phyloP scores from a whole-genome alignment of 92 coral and sea anemone species.

The Heliopora coerulea region DNA sequence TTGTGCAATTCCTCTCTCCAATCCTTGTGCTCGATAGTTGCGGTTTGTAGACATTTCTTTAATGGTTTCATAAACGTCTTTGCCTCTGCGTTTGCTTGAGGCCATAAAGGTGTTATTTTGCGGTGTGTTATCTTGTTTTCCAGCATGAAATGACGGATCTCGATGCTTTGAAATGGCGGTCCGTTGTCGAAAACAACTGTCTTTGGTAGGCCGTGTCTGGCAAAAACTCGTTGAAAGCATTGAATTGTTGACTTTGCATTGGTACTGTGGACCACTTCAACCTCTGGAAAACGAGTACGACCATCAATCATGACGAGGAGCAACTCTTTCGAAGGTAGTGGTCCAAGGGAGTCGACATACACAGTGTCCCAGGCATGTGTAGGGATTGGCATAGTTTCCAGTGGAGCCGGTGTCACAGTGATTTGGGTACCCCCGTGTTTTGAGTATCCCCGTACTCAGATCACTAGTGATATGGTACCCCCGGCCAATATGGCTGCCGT shows the following conservation, averaged over 20 bases:
- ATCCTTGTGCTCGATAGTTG: neutral
- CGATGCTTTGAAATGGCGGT: slow-evolving; percentile 20
- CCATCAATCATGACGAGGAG: slow-evolving; percentile 19
- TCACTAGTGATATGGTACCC: no score
- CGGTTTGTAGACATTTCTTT: slow-evolving; percentile 26
- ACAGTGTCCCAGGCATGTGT: slow-evolving; percentile 25
- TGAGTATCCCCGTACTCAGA: no score
- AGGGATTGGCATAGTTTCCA: slow-evolving; percentile 6
- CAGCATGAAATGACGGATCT: neutral
- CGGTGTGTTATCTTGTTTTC: slow-evolving; percentile 16
- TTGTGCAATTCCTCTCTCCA: slow-evolving; percentile 10
- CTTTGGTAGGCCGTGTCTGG: slow-evolving; percentile 8
- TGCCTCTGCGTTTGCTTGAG: no score
- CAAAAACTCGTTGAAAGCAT: neutral
- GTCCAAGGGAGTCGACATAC: slow-evolving; percentile 21
- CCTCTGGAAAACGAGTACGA: slow-evolving; percentile 18
- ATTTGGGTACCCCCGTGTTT: no score
- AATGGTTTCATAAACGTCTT: slow-evolving; percentile 18
- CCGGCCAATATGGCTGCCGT: no score
- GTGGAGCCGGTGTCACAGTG: slow-evolving; percentile 26
- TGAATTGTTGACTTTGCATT: neutral
- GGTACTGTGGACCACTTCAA: slow-evolving; percentile 12
- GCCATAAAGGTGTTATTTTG: slow-evolving; percentile 28
- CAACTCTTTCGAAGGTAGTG: slow-evolving; percentile 6
- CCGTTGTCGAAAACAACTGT: slow-evolving; percentile 20